phyloP scores from a whole-genome alignment of 2,113 vertebrate species.

The Anarrhichthys ocellatus region DNA sequence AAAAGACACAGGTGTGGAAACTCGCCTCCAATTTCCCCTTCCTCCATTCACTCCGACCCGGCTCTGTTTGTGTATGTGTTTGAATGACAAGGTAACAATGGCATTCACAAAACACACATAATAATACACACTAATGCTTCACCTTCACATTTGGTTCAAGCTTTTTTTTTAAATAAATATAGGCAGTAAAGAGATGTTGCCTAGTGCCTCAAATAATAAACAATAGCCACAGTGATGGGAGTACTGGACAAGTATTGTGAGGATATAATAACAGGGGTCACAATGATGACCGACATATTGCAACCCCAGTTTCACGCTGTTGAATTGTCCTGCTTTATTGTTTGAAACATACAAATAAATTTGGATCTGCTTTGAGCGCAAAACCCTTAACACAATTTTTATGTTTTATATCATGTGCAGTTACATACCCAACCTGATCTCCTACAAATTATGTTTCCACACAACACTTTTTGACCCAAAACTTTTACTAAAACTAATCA shows the following conservation, averaged over 20 bases:
- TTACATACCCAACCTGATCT: no score
- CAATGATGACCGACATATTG: conserved; percentile 1
- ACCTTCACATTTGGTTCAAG: conserved; percentile 50
- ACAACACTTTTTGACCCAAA: no score
- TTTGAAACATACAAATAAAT: conserved; percentile 13
- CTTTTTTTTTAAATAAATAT: conserved; percentile 23
- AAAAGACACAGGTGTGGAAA: conserved; percentile 37
- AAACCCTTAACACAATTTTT: not conserved
- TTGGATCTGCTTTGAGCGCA: not conserved
- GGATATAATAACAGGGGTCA: conserved; percentile 9
- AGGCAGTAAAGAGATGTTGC: conserved; percentile 7
- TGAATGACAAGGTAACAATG: conserved; percentile 50
- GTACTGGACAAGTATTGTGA: conserved; percentile 37
- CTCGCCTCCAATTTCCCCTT: conserved; percentile 50
- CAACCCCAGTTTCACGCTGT: not conserved
- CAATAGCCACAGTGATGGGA: conserved; percentile 20
- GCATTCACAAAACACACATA: not conserved
- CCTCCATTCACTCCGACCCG: conserved; percentile 33
- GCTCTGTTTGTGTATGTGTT: conserved; percentile 43
- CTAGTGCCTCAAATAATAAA: conserved; percentile 7
- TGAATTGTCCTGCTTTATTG: conserved; percentile 19
- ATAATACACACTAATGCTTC: conserved; percentile 19
- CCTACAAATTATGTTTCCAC: no score
- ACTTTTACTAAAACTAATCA: no score
- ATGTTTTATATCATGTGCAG: not conserved